A percentile compares a stretch with the other conserved stretches of the same genome.
Evolutionary conservation across 1,140 invertebrate species (phyloP).

Genomic region (Panagrolaimus sp.): DNA sequence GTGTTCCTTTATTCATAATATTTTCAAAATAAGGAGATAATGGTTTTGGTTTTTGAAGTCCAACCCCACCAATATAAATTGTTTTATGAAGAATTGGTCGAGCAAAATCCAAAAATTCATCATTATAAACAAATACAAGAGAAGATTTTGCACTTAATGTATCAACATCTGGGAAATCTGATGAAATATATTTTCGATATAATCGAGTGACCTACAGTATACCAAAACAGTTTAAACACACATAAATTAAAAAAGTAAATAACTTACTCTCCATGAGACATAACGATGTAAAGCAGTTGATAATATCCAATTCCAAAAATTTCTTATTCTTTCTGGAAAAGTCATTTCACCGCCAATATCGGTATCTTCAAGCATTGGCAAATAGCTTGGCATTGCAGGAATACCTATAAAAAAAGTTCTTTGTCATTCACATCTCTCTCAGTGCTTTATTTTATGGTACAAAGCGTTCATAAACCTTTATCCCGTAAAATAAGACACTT

Average conservation of each 20-base stretch:
- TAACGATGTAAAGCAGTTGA: not conserved
- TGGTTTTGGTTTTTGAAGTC: constrained; percentile 10
- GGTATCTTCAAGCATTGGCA: constrained; percentile 28
- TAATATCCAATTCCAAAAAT: constrained; percentile 19
- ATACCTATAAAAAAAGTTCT: constrained; percentile 33
- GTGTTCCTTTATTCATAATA: not conserved
- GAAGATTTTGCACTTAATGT: constrained; percentile 20
- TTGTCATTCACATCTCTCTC: too few species aligned
- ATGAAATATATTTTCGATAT: constrained; percentile 27
- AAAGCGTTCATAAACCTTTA: too few species aligned
- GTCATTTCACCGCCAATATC: constrained; percentile 32
- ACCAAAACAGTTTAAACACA: not conserved
- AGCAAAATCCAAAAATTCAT: constrained; percentile 38
- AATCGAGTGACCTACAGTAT: constrained; percentile 25
- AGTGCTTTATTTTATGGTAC: too few species aligned
- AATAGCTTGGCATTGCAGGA: constrained; percentile 28
- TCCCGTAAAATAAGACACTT: too few species aligned
- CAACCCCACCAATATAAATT: constrained; percentile 26
- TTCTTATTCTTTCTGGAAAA: constrained; percentile 20
- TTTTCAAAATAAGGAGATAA: constrained; percentile 19
- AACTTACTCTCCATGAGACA: not conserved
- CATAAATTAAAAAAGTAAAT: too few species aligned
- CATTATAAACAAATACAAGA: constrained; percentile 28
- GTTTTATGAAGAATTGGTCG: constrained; percentile 26
- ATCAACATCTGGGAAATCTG: constrained; percentile 34